Conservation (phyloP, 1,140 invertebrate species). For the Dolichoris vasculosae region DNA sequence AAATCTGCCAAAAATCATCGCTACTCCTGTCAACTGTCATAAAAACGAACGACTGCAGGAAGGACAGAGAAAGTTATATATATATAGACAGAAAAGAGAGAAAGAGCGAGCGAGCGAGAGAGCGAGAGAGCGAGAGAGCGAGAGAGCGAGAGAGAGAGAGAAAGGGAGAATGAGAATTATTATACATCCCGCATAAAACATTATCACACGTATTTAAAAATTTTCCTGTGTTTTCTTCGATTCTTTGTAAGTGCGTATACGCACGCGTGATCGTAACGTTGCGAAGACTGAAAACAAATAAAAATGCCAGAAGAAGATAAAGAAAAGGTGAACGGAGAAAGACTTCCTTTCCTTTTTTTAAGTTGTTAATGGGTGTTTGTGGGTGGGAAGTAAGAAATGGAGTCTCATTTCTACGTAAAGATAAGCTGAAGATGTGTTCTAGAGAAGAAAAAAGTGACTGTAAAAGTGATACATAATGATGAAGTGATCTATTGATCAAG, state of each 20-base stretch:
- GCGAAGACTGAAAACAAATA: conserved; percentile 52
- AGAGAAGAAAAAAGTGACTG: conserved; percentile 36
- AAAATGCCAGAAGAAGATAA: conserved; percentile 42
- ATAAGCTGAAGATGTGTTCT: conserved; percentile 27
- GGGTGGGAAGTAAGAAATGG: conserved; percentile 18
- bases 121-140: background rate
- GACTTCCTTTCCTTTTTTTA: conserved; percentile 42
- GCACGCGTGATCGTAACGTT: conserved; percentile 29
- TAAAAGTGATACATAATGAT: conserved; percentile 41
- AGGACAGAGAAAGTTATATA: background rate
- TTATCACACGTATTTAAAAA: conserved; percentile 16
- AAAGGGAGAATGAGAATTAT: background rate
- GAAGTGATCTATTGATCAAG: conserved; percentile 40
- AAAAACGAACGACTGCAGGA: background rate
- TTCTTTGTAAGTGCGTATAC: conserved; percentile 30
- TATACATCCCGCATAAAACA: conserved; percentile 12
- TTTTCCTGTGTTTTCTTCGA: conserved; percentile 33
- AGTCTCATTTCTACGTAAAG: conserved; percentile 24
- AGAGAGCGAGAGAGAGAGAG: background rate
- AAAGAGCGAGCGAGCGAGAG: background rate
- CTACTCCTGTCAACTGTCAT: conserved; percentile 36
- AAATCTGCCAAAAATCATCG: conserved; percentile 44
- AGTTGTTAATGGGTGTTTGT: conserved; percentile 32
- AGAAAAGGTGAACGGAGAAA: conserved; percentile 35
- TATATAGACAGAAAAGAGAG: background rate